Evolutionary conservation across 2,113 vertebrate genomes (phyloP).

Genomic region (Microcebus jonahi): DNA sequence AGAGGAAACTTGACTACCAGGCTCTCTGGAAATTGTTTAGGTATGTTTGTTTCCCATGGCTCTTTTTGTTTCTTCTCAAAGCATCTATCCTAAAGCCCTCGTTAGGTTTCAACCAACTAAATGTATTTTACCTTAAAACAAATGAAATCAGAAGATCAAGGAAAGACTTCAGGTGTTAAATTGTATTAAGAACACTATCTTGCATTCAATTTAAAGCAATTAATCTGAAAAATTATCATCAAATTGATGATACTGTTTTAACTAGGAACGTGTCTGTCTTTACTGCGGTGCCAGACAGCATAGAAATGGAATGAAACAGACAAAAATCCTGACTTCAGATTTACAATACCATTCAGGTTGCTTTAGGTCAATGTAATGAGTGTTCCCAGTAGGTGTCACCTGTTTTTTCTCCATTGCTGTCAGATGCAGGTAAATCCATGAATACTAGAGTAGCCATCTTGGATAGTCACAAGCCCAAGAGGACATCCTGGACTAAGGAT

Average conservation of each 20-base stretch:
- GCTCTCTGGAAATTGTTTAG: neutral
- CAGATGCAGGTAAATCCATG: too few relatives aligned
- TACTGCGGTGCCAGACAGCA: neutral
- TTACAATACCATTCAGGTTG: neutral
- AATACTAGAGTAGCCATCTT: neutral
- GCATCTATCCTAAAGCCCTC: neutral
- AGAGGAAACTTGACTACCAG: neutral
- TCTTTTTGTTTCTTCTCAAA: neutral
- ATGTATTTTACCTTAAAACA: neutral
- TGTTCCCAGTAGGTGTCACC: neutral
- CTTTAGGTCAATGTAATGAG: neutral
- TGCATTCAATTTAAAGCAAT: neutral
- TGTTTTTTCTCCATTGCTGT: neutral
- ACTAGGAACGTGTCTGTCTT: neutral
- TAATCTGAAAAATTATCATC: neutral
- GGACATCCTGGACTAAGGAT: neutral
- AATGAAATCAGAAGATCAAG: neutral
- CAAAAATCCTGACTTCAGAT: neutral
- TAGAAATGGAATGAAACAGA: neutral
- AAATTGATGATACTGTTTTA: neutral
- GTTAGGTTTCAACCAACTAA: neutral
- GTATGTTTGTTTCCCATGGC: neutral
- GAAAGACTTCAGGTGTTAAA: neutral
- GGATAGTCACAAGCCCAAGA: neutral
- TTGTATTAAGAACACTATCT: neutral